A percentile compares a stretch with the other conserved stretches of the same genome.
Evolutionary conservation across 2,113 vertebrate species (phyloP).

Genomic region (Xiphorhynchus elegans): DNA sequence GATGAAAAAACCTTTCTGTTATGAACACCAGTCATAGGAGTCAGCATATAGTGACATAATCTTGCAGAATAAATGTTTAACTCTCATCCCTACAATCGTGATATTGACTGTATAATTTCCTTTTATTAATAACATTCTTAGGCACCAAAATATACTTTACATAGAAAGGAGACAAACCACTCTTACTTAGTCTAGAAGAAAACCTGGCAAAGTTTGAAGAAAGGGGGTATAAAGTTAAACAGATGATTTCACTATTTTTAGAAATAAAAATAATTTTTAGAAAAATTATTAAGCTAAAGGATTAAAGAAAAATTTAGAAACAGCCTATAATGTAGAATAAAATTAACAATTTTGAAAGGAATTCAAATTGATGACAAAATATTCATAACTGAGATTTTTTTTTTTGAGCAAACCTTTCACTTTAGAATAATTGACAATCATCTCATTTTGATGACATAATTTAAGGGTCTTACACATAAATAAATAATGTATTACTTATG

Average conservation of each 20-base stretch:
- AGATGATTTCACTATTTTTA: neutral
- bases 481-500: neutral
- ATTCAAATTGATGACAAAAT: neutral
- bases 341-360: neutral
- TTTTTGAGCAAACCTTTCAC: neutral
- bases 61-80: neutral
- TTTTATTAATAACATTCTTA: neutral
- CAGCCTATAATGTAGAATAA: neutral
- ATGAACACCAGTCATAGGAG: neutral
- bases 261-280: neutral
- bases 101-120: neutral
- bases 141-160: neutral
- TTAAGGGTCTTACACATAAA: neutral
- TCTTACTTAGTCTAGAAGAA: neutral
- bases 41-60: neutral
- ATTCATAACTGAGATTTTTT: neutral
- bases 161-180: neutral
- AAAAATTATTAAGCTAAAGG: fast-evolving
- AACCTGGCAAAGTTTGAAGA: neutral
- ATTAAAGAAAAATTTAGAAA: neutral
- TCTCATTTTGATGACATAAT: neutral
- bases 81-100: neutral
- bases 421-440: neutral
- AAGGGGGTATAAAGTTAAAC: neutral
- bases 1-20: neutral